phyloP scores from a whole-genome alignment of 1,140 invertebrate species.

The Drosophila persimilis region DNA sequence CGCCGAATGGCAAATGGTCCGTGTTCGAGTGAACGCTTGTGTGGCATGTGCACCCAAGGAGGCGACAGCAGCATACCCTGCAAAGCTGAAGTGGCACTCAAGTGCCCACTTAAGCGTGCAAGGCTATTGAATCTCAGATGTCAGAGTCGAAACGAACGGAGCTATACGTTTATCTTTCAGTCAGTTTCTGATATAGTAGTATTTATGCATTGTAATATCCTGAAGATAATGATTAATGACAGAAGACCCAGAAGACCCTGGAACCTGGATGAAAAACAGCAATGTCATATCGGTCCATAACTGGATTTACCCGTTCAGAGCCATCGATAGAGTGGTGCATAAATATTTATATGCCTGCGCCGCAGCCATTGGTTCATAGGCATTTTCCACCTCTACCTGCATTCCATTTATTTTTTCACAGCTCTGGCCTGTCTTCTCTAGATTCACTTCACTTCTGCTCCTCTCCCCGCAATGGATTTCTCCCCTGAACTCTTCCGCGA shows the following conservation, averaged over 20 bases:
- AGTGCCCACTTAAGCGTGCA: not conserved
- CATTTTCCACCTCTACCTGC: slow-evolving; percentile 7
- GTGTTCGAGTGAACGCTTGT: slow-evolving; percentile 17
- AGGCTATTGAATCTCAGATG: no score
- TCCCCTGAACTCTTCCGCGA: slow-evolving; percentile 1
- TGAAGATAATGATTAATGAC: no score
- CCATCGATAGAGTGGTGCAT: slow-evolving; percentile 8
- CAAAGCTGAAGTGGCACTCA: no score
- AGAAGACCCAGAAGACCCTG: no score
- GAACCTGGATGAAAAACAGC: no score
- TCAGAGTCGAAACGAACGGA: not conserved
- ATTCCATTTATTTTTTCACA: no score
- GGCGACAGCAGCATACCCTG: no score
- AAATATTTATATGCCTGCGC: slow-evolving; percentile 72
- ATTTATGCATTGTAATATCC: no score
- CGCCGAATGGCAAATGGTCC: slow-evolving; percentile 25
- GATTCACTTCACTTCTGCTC: slow-evolving; percentile 4
- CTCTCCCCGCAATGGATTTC: not conserved
- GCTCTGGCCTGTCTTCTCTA: not conserved
- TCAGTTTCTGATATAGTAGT: no score
- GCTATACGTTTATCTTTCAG: no score
- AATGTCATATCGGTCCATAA: no score
- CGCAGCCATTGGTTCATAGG: slow-evolving; percentile 60
- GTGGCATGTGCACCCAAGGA: slow-evolving; percentile 23
- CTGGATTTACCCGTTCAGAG: not conserved